phyloP scores from a whole-genome alignment of 2,113 vertebrate species.

The Pampusana beccarii region DNA sequence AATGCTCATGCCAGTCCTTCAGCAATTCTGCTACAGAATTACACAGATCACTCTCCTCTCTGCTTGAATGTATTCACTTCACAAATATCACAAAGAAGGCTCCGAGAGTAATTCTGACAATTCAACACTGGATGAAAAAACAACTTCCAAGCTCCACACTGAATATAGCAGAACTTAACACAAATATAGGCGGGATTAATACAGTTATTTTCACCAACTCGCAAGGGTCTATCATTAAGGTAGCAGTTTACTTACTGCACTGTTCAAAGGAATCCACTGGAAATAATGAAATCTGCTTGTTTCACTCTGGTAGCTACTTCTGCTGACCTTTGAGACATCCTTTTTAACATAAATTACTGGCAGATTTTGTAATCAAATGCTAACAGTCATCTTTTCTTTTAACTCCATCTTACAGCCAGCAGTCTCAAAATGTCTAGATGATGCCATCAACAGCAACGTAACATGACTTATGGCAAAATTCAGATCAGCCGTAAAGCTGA shows the following conservation, averaged over 20 bases:
- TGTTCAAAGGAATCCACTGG: neutral
- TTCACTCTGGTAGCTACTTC: neutral
- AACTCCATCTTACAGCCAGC: neutral
- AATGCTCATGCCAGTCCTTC: neutral
- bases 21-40: neutral
- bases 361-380: neutral
- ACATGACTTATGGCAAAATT: neutral
- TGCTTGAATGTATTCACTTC: neutral
- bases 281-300: neutral
- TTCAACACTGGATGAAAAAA: neutral
- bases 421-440: neutral
- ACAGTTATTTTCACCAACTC: neutral
- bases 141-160: neutral
- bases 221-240: neutral
- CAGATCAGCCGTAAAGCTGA: neutral
- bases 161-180: neutral
- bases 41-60: neutral
- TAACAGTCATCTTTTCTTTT: neutral
- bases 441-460: neutral
- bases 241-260: neutral
- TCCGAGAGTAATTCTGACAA: neutral
- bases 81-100: neutral
- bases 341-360: neutral
- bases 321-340: neutral
- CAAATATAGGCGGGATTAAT: neutral